Base-by-base conservation (phyloP, 1,140 invertebrate genomes). In the Habropoda laboriosa region DNA sequence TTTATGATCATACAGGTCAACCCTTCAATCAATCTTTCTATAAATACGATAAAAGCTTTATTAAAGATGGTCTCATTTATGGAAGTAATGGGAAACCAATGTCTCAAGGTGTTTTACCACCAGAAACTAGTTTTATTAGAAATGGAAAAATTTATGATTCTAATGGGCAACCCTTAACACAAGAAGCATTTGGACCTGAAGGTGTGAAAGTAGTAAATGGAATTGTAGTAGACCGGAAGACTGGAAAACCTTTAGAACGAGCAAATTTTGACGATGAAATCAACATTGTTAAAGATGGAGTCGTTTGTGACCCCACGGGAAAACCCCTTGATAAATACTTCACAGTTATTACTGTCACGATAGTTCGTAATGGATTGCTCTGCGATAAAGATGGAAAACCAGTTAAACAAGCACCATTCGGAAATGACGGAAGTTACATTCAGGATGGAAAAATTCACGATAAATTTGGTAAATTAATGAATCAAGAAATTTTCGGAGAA, bases 101-200 rank as follows among this genome's bases (percentile, higher is more conserved):
- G 27, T 87, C 82, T 18, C 82, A 90, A 32, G 91, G 90, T 24
- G 74, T 68, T 18, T 61, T 90, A 0, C 73, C 75, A 7, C 77
- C 90, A 3, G 92, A 93, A 70, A 91, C 85, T 0, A 86, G 80
- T 70, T 92, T 87, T 24, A 80, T 93, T 0, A 91, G 92, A 73
- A 87, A 77, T 8, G 92, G 92, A 47, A 91, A 90, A 53, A 79
- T 92, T 8, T 91, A 86, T 18, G 81, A 88, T 2, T 83, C 79
- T 0, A 88, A 86, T 67, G 90, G 90, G 42, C 88, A 91, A 42
- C 88, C 83, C 1, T 58, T 93, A 0, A 90, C 87, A 0, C 90
- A 92, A 40, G 92, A 93, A 82, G 89, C 92, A 24, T 93, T 93
- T 70, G 92, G 92, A 18, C 89, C 90, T 3, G 92, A 93, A 81